Evolutionary conservation across 2,113 vertebrate species (phyloP), one percentile per base, ranked within the genome.

Genomic region (Daubentonia madagascariensis): DNA sequence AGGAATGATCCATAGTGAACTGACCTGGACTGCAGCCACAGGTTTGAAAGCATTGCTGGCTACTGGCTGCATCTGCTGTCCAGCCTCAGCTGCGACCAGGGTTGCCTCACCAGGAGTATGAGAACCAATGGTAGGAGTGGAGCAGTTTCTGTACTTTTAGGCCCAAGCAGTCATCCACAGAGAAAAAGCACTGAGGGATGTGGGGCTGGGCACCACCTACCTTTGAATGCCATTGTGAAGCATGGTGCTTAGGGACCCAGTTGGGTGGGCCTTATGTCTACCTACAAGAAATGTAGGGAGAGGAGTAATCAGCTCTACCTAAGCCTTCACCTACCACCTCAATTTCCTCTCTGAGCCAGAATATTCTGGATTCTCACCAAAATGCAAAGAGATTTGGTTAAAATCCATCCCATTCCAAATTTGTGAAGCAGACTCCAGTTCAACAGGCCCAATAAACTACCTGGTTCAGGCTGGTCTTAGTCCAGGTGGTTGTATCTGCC

Each of bases 311-410:
- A 78, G 28, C 43, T 80, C 40, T 72, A 23, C n/a, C 76, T 70
- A 14, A 86, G 37, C 8, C 35, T 79, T 75, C 43, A 67, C 13
- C 37, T 80, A 52, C 30, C 4, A 75, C 63, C 37, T 76, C 43
- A 11, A 67, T 23, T 22, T 92, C 18, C 16, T 92, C 79, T 89
- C 81, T 88, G 61, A 89, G 40, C 2, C 40, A 40, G 28, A 79
- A 1, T 48, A 16, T 83, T 76, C 68, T 94, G 79, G 20, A 35
- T 89, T 75, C 73, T 96, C 63, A 65, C 5, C 90, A 89, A 93
- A 89, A 78, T 75, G 13, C 48, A 79, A 93, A 68, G 40, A 89
- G 54, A 80, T 79, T 90, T 92, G 16, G 18, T 96, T 89, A 78
- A 94, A 91, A 86, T 50, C 73, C 6, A 87, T 85, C 23, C n/a